Percentiles rank a stretch among this genome's conserved stretches.
Conservation (phyloP, 2,888 invertebrate genomes). For the Chorisops tibialis region DNA sequence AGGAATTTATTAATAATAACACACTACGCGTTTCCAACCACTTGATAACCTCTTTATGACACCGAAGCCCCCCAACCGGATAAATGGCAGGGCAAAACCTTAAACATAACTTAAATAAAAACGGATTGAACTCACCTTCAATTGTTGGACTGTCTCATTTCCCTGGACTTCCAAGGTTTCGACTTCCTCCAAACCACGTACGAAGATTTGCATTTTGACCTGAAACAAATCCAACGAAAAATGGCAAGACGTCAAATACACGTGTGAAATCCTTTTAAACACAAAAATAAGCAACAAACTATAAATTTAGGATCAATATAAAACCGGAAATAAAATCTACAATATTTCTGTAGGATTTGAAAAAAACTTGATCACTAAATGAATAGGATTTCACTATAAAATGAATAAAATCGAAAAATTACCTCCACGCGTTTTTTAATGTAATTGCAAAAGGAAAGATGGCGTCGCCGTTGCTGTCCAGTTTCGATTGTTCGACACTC, state of each 20-base stretch:
- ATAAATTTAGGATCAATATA: not conserved
- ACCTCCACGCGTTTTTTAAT: slow-evolving; percentile 20
- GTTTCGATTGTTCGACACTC: slow-evolving; percentile 11
- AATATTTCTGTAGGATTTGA: no score
- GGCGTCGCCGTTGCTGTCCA: slow-evolving; percentile 10
- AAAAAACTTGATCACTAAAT: no score
- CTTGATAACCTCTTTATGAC: no score
- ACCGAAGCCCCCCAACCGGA: no score
- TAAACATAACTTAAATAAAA: no score
- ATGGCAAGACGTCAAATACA: slow-evolving; percentile 11
- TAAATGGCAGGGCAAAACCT: no score
- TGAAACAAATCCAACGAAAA: not conserved
- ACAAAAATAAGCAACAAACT: not conserved
- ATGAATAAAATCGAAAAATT: not conserved
- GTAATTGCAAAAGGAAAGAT: slow-evolving; percentile 19
- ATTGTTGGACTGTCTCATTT: slow-evolving; percentile 46
- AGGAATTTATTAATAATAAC: no score
- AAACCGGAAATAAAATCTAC: not conserved
- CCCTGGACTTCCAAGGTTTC: slow-evolving; percentile 49
- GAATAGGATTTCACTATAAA: no score
- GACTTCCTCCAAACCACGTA: slow-evolving; percentile 50
- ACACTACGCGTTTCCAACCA: no score
- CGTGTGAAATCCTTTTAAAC: not conserved
- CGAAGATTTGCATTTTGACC: slow-evolving; percentile 49
- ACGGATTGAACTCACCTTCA: slow-evolving; percentile 50